A percentile compares a stretch with the other conserved stretches of the same genome.
Evolutionary conservation across 1,140 invertebrate genomes (phyloP).

Genomic region (Drosophila simulans): DNA sequence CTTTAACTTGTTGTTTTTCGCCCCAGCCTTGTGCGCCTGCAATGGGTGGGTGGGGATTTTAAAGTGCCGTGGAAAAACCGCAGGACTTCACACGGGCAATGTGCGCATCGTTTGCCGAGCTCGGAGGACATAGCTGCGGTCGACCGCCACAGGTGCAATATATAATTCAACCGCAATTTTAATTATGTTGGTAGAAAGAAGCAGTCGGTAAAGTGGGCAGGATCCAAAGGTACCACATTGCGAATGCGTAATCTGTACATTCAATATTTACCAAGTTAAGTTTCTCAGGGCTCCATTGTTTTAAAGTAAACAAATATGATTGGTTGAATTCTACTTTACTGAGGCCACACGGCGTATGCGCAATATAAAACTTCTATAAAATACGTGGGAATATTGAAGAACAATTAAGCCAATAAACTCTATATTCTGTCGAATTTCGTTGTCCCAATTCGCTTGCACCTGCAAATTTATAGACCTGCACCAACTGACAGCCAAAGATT

Average conservation of each 20-base stretch:
- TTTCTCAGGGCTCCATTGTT: not conserved
- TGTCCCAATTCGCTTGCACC: constrained; percentile 16
- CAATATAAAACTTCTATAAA: no score
- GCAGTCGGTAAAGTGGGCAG: constrained; percentile 9
- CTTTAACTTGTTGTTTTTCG: constrained; percentile 60
- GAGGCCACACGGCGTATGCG: no score
- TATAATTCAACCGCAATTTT: constrained; percentile 78
- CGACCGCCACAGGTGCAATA: constrained; percentile 75
- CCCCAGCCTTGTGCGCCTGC: constrained; percentile 8
- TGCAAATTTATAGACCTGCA: constrained; percentile 38
- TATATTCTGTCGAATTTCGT: not conserved
- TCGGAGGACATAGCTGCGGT: constrained; percentile 53
- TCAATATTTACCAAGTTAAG: not conserved
- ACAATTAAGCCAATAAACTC: not conserved
- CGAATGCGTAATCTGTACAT: constrained; percentile 58
- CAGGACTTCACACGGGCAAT: constrained; percentile 60
- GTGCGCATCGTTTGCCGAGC: constrained; percentile 35
- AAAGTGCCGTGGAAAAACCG: constrained; percentile 61
- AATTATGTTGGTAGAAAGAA: constrained; percentile 72
- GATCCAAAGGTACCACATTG: constrained; percentile 35
- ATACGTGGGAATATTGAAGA: not conserved
- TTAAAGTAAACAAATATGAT: not conserved
- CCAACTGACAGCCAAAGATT: constrained; percentile 27
- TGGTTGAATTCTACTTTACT: no score
- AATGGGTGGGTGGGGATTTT: constrained; percentile 16